Conservation (phyloP, 2,113 vertebrate genomes). For the Zapus hudsonius region DNA sequence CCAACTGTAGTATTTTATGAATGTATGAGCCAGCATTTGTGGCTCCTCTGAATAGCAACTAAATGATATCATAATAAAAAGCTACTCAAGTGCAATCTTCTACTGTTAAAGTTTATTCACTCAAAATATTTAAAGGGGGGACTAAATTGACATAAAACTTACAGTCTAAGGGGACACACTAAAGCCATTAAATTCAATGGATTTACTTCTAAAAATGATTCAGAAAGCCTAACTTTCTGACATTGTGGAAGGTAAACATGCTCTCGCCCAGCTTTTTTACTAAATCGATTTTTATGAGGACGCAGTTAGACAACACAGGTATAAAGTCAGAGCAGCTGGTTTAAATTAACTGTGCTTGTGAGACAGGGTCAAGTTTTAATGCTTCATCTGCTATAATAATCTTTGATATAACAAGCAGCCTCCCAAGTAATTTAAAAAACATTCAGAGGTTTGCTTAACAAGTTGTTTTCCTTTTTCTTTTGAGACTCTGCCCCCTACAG, state of each 20-base stretch:
- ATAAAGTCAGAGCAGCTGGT: slow-evolving; percentile 51
- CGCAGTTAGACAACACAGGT: neutral
- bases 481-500: slow-evolving; percentile 78
- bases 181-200: slow-evolving; percentile 11
- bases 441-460: slow-evolving; percentile 55
- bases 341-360: slow-evolving; percentile 58
- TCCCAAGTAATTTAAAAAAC: slow-evolving; percentile 66
- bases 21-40: slow-evolving; percentile 59
- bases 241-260: neutral
- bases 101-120: slow-evolving; percentile 48
- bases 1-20: slow-evolving; percentile 26
- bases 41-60: slow-evolving; percentile 38
- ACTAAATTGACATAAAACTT: slow-evolving; percentile 1
- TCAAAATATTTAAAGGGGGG: slow-evolving; percentile 47
- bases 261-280: neutral
- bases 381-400: slow-evolving; percentile 70
- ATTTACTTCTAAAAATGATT: slow-evolving; percentile 23
- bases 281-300: slow-evolving; percentile 13
- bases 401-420: slow-evolving; percentile 58
- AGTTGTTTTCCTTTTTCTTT: slow-evolving; percentile 73
- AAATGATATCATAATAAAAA: slow-evolving; percentile 61
- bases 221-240: neutral
- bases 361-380: slow-evolving; percentile 64
- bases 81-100: slow-evolving; percentile 21
- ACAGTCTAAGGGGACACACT: neutral